Evolutionary conservation across 2,888 invertebrate genomes (phyloP), one percentile per base, ranked within the genome.

Genomic region (Monopis laevigella): DNA sequence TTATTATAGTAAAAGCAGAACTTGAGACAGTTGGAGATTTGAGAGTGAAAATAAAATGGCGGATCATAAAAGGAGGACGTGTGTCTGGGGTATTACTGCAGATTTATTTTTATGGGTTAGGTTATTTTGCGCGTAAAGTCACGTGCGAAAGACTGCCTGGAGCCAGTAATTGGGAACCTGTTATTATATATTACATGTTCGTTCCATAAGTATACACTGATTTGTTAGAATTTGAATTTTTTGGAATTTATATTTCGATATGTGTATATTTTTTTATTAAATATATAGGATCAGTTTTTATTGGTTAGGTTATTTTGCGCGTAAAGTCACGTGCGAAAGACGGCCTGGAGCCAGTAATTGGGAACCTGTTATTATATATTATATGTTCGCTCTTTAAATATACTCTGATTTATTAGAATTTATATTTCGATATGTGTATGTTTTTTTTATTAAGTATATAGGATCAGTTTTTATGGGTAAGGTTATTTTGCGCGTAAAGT

Each of bases 11-110:
- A n/a, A n/a, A n/a, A 32, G 32, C 14, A 17, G 32, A 32, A 32
- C 32, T 32, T 17, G 32, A 32, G 32, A n/a, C n/a, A n/a, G n/a
- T n/a, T n/a, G n/a, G n/a, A n/a, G n/a, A n/a, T n/a, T 24, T 7
- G 24, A 32, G 28, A 40, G 40, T 27, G 40, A 53, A 58, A 59
- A 59, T 62, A 58, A 61, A 60, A 59, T 54, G 50, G 46, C 44
- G 47, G 45, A 53, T 57, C 57, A 59, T 62, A 66, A 62, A 64
- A 55, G 43, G 46, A 48, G 53, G 53, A 59, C 62, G 62, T 59
- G 56, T 56, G 53, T 48, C 50, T 52, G 45, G 50, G 51, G 51
- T 52, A 52, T 55, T 56, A 54, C 51, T 52, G 51, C 47, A 53
- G 55, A 54, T 60, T 62, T 57, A 56, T 55, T 56, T 52, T 55